Base-by-base conservation (phyloP, 2,797 vertebrate genomes). In the Eleutherodactylus coqui region DNA sequence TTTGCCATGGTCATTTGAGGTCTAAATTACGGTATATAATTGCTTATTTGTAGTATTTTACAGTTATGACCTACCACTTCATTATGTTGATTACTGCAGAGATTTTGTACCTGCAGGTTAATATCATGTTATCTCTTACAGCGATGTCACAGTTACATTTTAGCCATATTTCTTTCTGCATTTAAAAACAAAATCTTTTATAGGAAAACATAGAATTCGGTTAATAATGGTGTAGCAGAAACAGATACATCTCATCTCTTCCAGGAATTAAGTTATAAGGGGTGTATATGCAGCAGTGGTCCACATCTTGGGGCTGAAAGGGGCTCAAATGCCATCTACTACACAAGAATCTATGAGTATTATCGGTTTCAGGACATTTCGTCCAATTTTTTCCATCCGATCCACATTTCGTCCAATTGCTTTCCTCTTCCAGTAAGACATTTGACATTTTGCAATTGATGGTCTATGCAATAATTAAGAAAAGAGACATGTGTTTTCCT, bases 41-140 rank as follows among this genome's bases (percentile, higher is more conserved):
- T 72, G 69, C 69, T 72, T 72, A 72, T 72, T 72, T 72, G 69
- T 72, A 45, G 24, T 72, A 43, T 72, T 72, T 72, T 72, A 72
- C 69, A 43, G 69, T 45, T 72, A 45, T 72, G 69, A 72, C 69
- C 69, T 45, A 27, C 21, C 41, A 45, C 8, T 72, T 72, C 38
- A 72, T 72, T 72, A 72, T 43, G 38, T 70, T 70, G 62, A 67
- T 67, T 34, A 34, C 62, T 67, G 62, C 67, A 41, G 36, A 70
- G 34, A 70, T 70, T 41, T 38, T 70, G 64, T 24, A 38, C 32
- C 7, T 38, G 34, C 19, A 69, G 64, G 64, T 69, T 70, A 41
- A 70, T 41, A 70, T 41, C 10, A n/a, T 70, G 36, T 11, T 41
- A 24, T 70, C 19, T n/a, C 21, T 70, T n/a, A 41, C 67, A 41